Evolutionary conservation across 2,888 invertebrate species (phyloP).

Genomic region (Mylabris sibirica): DNA sequence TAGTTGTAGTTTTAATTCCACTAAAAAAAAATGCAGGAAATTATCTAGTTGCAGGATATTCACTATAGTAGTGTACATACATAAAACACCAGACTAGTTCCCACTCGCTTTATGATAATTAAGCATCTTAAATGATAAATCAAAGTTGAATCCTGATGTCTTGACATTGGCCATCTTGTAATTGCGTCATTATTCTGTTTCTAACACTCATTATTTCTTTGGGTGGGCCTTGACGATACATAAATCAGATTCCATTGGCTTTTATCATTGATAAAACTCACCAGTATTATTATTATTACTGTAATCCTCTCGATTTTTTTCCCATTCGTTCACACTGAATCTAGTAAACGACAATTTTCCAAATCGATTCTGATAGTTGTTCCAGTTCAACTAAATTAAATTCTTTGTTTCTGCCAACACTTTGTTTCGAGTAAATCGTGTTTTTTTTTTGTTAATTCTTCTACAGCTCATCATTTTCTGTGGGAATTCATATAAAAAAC

Average conservation of each 20-base stretch:
- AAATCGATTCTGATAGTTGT: not conserved
- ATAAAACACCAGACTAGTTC: slow-evolving; percentile 27
- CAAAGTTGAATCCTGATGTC: slow-evolving; percentile 39
- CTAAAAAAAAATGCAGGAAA: not conserved
- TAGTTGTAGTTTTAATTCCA: not conserved
- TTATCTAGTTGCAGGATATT: slow-evolving; percentile 10
- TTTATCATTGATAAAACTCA: slow-evolving; percentile 31
- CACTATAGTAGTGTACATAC: not conserved
- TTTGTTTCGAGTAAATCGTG: not conserved
- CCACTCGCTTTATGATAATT: slow-evolving; percentile 45
- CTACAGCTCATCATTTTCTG: slow-evolving; percentile 13
- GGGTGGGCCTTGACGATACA: slow-evolving; percentile 42
- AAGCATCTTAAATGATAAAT: slow-evolving; percentile 45
- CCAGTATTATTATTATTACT: slow-evolving; percentile 25
- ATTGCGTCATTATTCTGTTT: slow-evolving; percentile 46
- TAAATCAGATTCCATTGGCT: slow-evolving; percentile 38
- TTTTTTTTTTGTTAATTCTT: no score
- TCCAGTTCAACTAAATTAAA: slow-evolving; percentile 1
- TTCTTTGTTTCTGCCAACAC: not conserved
- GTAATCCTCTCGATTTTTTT: slow-evolving; percentile 19
- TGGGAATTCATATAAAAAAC: slow-evolving; percentile 31
- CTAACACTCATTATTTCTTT: slow-evolving; percentile 46
- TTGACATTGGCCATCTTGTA: slow-evolving; percentile 44
- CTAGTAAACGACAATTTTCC: not conserved
- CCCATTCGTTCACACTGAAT: not conserved